Evolutionary conservation across 2,888 invertebrate genomes (phyloP), one percentile per base, ranked within the genome.

Genomic region (Melanophora roralis): DNA sequence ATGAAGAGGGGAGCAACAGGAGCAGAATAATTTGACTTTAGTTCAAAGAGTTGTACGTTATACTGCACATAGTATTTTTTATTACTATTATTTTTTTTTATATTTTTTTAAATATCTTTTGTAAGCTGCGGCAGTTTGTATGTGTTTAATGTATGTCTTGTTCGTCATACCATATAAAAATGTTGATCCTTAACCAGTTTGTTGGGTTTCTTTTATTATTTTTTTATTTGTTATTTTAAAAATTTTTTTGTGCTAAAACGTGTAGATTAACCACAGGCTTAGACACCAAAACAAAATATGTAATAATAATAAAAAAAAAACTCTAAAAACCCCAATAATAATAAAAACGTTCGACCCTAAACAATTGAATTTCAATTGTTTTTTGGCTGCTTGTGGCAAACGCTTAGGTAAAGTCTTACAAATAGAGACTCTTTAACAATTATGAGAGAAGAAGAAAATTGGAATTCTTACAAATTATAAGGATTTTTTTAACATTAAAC

Each of bases 131-230:
- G 68, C 68, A 43, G 73, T 72, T 67, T 59, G 49, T 47, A 36
- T 57, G 36, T 49, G 16, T 59, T 12, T 45, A 40, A 14, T 45
- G 57, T 79, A 38, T 60, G 69, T 65, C 53, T 78, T 68, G 68
- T 64, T 49, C 73, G 73, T 74, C 69, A 79, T 53, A 64, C 47
- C 69, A 47, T 64, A 71, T 53, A 74, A 67, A 76, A 80, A 72
- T 80, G 67, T 57, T 68, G 76, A 76, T 80, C 67, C 76, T 80
- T 80, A 80, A 80, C 76, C 80, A 80, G 80, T 80, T 80, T 75
- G 71, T 72, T 72, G 71, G 43, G 55, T 72, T 73, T 72, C 45
- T 55, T 19, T 45, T 27, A 38, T 8, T 32, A 34, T 57, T 47
- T n/a, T 21, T 11, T 57, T 65, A 64, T 43, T 64, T 57, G 68